Evolutionary conservation across 2,113 vertebrate genomes (phyloP).

Genomic region (Mola mola): DNA sequence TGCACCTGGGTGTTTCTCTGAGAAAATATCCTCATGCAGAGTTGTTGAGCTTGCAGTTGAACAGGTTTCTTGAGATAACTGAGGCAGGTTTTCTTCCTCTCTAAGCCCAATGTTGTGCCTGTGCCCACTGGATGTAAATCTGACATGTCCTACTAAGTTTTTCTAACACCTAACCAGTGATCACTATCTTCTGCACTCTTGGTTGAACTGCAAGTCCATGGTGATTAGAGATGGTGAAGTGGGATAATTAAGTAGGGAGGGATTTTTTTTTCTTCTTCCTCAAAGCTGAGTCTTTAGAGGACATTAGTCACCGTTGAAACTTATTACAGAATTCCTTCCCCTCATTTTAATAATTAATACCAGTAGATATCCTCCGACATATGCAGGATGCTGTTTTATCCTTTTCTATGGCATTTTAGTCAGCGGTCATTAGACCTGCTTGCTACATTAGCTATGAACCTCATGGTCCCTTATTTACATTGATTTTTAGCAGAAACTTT

Average conservation of each 20-base stretch:
- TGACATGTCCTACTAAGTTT: not conserved
- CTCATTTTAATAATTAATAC: no score
- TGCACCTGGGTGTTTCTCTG: constrained; percentile 48
- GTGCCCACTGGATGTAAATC: not conserved
- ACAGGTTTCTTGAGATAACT: not conserved
- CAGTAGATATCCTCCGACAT: no score
- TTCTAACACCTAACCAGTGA: not conserved
- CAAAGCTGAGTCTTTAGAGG: constrained; percentile 4
- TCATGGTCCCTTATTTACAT: no score
- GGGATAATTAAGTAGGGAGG: no score
- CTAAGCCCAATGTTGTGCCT: not conserved
- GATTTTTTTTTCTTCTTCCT: not conserved
- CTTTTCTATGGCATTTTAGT: no score
- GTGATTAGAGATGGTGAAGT: constrained; percentile 10
- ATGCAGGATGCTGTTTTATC: no score
- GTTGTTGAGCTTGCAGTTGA: constrained; percentile 30
- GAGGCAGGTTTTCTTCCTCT: constrained; percentile 10
- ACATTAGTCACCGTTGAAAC: constrained; percentile 9
- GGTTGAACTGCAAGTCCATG: not conserved
- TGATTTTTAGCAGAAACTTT: no score
- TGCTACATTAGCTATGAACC: no score
- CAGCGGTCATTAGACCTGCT: no score
- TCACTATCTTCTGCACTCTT: constrained; percentile 18
- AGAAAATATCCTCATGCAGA: not conserved
- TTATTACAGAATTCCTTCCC: no score